These are phyloP conservation scores for Umimayanthus kanabou DNA, from an alignment of 92 coral and sea anemone species.

Conservation along the genomic window DNA sequence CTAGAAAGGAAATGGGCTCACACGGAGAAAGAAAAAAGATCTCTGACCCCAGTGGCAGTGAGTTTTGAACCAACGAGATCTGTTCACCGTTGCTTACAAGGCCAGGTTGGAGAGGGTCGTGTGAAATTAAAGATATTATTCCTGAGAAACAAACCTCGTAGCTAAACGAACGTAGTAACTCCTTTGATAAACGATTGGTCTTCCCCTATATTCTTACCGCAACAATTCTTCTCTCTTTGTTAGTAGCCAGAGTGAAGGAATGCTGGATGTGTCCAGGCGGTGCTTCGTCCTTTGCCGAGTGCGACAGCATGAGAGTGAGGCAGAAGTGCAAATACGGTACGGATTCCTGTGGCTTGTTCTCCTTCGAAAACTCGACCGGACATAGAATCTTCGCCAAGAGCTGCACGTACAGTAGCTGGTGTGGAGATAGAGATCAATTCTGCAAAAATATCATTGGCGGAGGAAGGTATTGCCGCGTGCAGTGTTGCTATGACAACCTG, in stretches of 20 bases:
- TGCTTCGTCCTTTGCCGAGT: constrained; percentile 6
- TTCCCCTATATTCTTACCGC: no score
- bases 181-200: no score
- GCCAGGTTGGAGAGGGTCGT: no score
- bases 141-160: no score
- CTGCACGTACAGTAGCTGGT: constrained; percentile 13
- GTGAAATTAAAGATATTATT: no score
- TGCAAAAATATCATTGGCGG: constrained; percentile 14
- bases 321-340: not conserved
- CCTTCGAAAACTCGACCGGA: constrained; percentile 16
- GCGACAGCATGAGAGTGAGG: constrained; percentile 21
- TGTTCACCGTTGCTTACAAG: no score
- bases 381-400: constrained; percentile 28
- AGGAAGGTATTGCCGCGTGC: constrained; percentile 25
- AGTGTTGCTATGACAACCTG: constrained; percentile 14
- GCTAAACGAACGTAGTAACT: no score
- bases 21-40: no score
- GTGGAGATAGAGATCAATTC: constrained; percentile 6
- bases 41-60: no score
- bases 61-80: no score
- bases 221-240: no score
- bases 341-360: constrained; percentile 26
- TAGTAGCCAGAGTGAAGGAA: constrained; percentile 3
- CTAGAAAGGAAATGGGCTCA: no score
- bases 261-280: constrained; percentile 42